A percentile compares a stretch with the other conserved stretches of the same genome.
Conservation (phyloP, 2,888 invertebrate species). For the Diplazon laetatorius region DNA sequence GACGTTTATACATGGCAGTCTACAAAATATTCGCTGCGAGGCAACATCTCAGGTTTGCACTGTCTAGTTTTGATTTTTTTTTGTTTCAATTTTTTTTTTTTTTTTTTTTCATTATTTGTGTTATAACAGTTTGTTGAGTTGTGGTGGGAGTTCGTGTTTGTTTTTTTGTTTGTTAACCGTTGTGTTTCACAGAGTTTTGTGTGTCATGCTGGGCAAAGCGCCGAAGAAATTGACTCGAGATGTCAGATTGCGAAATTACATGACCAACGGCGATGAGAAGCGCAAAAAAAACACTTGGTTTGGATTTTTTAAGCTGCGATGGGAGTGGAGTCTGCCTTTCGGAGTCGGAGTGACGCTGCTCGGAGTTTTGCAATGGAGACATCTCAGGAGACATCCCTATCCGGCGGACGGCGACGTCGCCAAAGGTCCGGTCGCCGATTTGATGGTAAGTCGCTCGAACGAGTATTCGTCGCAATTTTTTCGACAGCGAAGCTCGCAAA, state of each 20-base stretch:
- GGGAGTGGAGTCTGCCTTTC: conserved; percentile 73
- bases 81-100: not conserved
- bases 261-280: conserved; percentile 55
- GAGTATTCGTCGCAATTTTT: not conserved
- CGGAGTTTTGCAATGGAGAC: conserved; percentile 74
- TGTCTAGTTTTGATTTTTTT: not conserved
- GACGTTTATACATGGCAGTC: conserved; percentile 65
- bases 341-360: conserved; percentile 76
- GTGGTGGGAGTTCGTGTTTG: conserved; percentile 4
- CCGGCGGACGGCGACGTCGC: conserved; percentile 60
- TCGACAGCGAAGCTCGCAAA: not conserved
- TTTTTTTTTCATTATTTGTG: conserved; percentile 6
- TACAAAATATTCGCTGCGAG: conserved; percentile 64
- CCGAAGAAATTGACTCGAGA: conserved; percentile 45
- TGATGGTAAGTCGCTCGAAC: conserved; percentile 66
- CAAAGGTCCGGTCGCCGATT: conserved; percentile 69
- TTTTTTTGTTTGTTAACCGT: conserved; percentile 11
- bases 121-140: conserved; percentile 29
- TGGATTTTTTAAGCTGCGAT: conserved; percentile 67
- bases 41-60: conserved; percentile 58
- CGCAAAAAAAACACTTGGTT: conserved; percentile 64
- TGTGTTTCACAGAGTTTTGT: conserved; percentile 28
- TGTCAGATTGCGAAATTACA: conserved; percentile 54
- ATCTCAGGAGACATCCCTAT: conserved; percentile 73
- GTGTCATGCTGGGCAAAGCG: conserved; percentile 29